Evolutionary conservation across 1,140 invertebrate species (phyloP).

Genomic region (Drosophila novamexicana): DNA sequence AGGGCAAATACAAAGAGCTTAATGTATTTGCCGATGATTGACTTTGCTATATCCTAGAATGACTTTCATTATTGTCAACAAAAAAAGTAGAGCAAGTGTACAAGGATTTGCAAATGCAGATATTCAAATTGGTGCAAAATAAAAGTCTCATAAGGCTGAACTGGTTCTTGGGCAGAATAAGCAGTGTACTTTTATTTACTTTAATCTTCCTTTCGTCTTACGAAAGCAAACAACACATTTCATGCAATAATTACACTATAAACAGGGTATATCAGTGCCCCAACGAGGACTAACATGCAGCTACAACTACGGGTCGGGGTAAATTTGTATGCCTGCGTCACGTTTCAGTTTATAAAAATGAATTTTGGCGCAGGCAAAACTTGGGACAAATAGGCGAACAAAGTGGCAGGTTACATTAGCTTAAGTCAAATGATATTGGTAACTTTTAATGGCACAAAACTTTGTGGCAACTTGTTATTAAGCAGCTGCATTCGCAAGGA

Average conservation of each 20-base stretch:
- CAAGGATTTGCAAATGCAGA: not conserved
- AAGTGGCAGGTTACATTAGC: conserved; percentile 24
- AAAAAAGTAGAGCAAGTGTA: not conserved
- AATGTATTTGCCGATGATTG: not conserved
- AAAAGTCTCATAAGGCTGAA: too few relatives aligned
- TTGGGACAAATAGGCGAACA: conserved; percentile 1
- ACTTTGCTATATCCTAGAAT: conserved; percentile 16
- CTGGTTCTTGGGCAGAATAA: not conserved
- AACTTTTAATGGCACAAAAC: conserved; percentile 26
- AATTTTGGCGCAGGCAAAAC: conserved; percentile 24
- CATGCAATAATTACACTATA: not conserved
- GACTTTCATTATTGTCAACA: not conserved
- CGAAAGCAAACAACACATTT: not conserved
- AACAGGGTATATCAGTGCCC: conserved; percentile 21
- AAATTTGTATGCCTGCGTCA: conserved; percentile 5
- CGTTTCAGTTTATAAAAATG: conserved; percentile 19
- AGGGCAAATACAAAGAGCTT: conserved; percentile 17
- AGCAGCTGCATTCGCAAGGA: conserved; percentile 19
- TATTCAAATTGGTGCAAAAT: too few relatives aligned
- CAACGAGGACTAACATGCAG: conserved; percentile 2
- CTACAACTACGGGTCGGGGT: not conserved
- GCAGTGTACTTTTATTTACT: not conserved
- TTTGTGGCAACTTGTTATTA: not conserved
- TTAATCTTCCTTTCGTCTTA: too few relatives aligned
- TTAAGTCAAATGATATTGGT: conserved; percentile 31